Evolutionary conservation across 1,140 invertebrate species (phyloP).

Genomic region (Papilio polyxenes): DNA sequence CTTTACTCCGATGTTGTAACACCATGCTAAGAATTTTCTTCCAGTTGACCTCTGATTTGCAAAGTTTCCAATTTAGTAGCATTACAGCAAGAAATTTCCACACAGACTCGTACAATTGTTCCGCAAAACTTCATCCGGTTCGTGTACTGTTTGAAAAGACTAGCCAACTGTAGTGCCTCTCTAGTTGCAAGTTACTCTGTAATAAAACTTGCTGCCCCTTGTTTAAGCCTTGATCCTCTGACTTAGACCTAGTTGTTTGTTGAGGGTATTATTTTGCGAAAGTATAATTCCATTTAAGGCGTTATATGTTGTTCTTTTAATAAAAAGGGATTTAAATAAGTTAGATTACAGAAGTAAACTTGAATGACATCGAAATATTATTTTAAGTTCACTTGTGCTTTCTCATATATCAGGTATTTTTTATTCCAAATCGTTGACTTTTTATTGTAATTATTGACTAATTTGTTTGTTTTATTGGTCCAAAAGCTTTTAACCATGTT

Average conservation of each 20-base stretch:
- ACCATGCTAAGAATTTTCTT: neutral
- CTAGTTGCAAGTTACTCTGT: constrained; percentile 12
- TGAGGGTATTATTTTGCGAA: neutral
- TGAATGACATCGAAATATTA: too few relatives aligned
- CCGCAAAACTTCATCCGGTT: constrained; percentile 8
- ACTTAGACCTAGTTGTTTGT: neutral
- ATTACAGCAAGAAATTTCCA: neutral
- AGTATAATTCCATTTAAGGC: neutral
- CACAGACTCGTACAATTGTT: neutral
- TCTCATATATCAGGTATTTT: too few relatives aligned
- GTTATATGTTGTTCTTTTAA: too few relatives aligned
- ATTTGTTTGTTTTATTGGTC: too few relatives aligned
- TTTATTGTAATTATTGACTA: too few relatives aligned
- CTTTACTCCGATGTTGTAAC: neutral
- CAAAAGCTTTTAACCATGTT: too few relatives aligned
- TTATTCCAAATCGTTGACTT: too few relatives aligned
- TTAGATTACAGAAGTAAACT: too few relatives aligned
- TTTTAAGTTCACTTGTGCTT: too few relatives aligned
- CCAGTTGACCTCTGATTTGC: neutral
- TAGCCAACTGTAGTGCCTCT: neutral
- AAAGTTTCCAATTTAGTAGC: neutral
- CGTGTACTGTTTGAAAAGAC: constrained; percentile 10
- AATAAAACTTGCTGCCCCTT: neutral
- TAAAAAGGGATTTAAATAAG: neutral
- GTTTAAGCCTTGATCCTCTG: neutral